Percentiles rank a stretch among this genome's conserved stretches.
Evolutionary conservation across 2,113 vertebrate genomes (phyloP).

Genomic region (Chionis minor): DNA sequence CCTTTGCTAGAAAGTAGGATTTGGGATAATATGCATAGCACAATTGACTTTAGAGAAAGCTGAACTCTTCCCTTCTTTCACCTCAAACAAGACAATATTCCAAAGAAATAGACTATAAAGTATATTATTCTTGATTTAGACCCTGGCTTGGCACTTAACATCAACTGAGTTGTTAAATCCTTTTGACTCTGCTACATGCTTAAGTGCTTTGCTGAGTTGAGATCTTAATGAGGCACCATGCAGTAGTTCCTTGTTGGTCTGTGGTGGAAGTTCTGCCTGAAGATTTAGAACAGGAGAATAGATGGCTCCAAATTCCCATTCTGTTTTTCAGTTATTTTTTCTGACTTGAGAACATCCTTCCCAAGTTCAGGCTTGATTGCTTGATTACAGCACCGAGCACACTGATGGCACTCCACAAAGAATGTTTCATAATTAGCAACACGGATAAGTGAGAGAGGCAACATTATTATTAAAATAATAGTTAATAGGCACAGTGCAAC

Average conservation of each 20-base stretch:
- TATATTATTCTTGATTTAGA: background rate
- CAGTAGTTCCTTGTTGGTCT: background rate
- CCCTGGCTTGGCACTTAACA: background rate
- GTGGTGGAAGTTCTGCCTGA: background rate
- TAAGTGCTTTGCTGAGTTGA: background rate
- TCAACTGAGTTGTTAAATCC: background rate
- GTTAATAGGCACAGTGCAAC: background rate
- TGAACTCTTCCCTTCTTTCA: background rate
- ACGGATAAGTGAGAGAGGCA: background rate
- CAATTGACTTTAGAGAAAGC: background rate
- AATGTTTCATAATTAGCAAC: conserved; percentile 14
- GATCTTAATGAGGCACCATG: background rate
- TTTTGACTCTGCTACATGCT: background rate
- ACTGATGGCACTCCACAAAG: background rate
- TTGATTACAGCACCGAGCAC: background rate
- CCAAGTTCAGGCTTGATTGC: background rate
- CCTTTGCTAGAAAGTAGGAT: background rate
- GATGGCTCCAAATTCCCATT: background rate
- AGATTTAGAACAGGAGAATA: background rate
- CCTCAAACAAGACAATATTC: background rate
- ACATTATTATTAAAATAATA: background rate
- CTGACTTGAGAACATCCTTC: background rate
- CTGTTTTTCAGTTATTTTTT: background rate
- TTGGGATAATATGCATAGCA: background rate
- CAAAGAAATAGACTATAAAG: background rate